These are phyloP conservation scores for Eulithis testata DNA, from an alignment of 2,888 invertebrate genomes.

Conservation along the genomic window DNA sequence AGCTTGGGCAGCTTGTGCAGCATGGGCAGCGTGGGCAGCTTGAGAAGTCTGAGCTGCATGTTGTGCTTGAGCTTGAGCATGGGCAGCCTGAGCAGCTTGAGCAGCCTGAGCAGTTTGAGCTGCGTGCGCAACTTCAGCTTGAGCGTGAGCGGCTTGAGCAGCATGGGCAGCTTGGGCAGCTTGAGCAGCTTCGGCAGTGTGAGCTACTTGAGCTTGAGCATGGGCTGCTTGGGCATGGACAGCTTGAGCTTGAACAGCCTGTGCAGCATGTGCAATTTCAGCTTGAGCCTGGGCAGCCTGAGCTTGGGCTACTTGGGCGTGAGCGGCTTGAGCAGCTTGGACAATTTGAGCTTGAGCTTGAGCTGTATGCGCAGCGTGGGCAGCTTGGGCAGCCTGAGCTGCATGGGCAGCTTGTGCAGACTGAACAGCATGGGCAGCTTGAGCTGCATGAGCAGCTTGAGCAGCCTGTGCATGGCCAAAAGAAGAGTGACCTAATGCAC, in stretches of 20 bases:
- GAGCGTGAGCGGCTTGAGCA: slow-evolving; percentile 31
- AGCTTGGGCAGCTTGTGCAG: slow-evolving; percentile 30
- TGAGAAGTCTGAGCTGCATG: slow-evolving; percentile 32
- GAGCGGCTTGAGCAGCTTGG: slow-evolving; percentile 27
- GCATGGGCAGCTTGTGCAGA: slow-evolving; percentile 36
- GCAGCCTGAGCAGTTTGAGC: slow-evolving; percentile 35
- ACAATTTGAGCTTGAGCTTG: slow-evolving; percentile 34
- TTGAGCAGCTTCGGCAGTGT: slow-evolving; percentile 30
- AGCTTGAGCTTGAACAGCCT: slow-evolving; percentile 35
- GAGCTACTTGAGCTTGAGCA: slow-evolving; percentile 26
- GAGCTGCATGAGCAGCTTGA: slow-evolving; percentile 32
- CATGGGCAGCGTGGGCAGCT: slow-evolving; percentile 26
- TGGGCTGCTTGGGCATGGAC: slow-evolving; percentile 35
- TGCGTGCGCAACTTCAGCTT: slow-evolving; percentile 27
- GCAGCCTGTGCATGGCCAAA: slow-evolving; percentile 35
- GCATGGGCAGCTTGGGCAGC: slow-evolving; percentile 28
- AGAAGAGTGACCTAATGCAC: slow-evolving; percentile 27
- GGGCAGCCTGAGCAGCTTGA: slow-evolving; percentile 35
- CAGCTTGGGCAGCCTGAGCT: slow-evolving; percentile 39
- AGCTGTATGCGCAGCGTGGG: slow-evolving; percentile 27
- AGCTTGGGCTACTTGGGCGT: slow-evolving; percentile 19
- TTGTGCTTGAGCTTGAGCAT: slow-evolving; percentile 26
- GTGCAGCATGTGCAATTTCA: slow-evolving; percentile 24
- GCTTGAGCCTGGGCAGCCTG: slow-evolving; percentile 26
- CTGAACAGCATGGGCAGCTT: slow-evolving; percentile 36